phyloP scores from a whole-genome alignment of 2,797 vertebrate genomes.

The Threskiornis aethiopicus region DNA sequence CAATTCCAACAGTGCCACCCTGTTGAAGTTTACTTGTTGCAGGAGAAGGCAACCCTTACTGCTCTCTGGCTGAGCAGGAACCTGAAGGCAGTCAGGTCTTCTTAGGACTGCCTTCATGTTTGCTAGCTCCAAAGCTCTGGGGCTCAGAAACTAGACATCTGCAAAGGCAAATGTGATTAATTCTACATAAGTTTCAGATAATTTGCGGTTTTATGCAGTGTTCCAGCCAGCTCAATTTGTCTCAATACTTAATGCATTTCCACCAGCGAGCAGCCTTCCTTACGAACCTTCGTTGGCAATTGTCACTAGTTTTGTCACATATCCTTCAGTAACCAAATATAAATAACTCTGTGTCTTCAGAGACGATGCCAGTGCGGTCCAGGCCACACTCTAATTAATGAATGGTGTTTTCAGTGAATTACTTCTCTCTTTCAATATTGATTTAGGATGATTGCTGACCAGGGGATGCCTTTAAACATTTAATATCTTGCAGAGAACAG shows the following conservation, averaged over 20 bases:
- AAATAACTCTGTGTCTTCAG: slow-evolving; percentile 1
- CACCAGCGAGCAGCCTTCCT: slow-evolving; percentile 21
- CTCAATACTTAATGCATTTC: slow-evolving; percentile 39
- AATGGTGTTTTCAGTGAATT: background rate
- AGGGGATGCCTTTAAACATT: slow-evolving; percentile 12
- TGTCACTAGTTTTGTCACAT: background rate
- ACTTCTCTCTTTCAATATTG: slow-evolving; percentile 33
- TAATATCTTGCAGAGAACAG: background rate
- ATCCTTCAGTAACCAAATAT: background rate
- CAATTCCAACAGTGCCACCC: background rate
- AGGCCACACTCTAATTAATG: slow-evolving; percentile 17
- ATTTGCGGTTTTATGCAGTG: slow-evolving; percentile 28
- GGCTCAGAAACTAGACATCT: background rate
- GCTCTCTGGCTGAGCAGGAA: background rate
- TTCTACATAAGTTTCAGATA: slow-evolving; percentile 22
- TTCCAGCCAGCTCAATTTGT: slow-evolving; percentile 37
- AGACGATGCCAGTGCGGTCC: background rate
- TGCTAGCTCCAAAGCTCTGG: background rate
- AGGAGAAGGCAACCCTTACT: background rate
- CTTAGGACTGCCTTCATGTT: background rate
- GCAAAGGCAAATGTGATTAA: background rate
- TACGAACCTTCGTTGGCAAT: background rate
- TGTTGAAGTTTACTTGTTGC: background rate
- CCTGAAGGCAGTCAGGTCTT: background rate
- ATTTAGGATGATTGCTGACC: slow-evolving; percentile 32